Evolutionary conservation across 2,888 invertebrate species (phyloP).

Genomic region (Torymus texanus): DNA sequence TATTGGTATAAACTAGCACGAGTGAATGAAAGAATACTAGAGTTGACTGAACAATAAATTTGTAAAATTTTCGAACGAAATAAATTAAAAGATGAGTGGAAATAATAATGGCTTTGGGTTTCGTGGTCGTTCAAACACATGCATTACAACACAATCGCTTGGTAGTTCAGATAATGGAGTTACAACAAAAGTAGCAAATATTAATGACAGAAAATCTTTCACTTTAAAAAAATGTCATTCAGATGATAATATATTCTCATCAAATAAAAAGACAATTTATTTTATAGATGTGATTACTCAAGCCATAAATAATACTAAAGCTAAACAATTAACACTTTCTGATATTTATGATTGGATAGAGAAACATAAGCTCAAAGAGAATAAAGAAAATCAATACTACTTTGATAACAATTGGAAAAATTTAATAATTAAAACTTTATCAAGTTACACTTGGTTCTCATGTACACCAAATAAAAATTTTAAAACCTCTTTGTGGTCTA

Average conservation of each 20-base stretch:
- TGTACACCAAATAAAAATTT: slow-evolving; percentile 22
- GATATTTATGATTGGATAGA: slow-evolving; percentile 99
- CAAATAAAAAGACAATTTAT: too few relatives aligned
- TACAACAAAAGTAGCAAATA: too few relatives aligned
- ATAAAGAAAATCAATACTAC: slow-evolving; percentile 99
- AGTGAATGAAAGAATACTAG: too few relatives aligned
- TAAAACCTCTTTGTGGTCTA: slow-evolving; percentile 35
- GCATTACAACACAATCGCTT: too few relatives aligned
- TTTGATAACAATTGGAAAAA: slow-evolving; percentile 92
- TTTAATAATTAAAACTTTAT: slow-evolving; percentile 35
- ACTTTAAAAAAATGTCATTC: slow-evolving; percentile 87
- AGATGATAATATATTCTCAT: slow-evolving; percentile 74
- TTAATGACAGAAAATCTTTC: too few relatives aligned
- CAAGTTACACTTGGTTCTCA: slow-evolving; percentile 28
- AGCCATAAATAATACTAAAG: slow-evolving; percentile 96
- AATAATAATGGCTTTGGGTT: too few relatives aligned
- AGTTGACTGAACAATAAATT: too few relatives aligned
- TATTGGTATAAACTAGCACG: too few relatives aligned
- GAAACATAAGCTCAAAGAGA: slow-evolving; percentile 98
- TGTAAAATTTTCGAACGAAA: too few relatives aligned
- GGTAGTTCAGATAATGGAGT: too few relatives aligned
- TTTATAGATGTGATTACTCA: slow-evolving; percentile 97
- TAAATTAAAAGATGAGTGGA: too few relatives aligned
- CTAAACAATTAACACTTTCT: slow-evolving; percentile 95
- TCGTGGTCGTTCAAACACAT: too few relatives aligned